These are phyloP conservation scores for Liparis tanakae DNA, from an alignment of 2,797 vertebrate species.

Conservation along the genomic window DNA sequence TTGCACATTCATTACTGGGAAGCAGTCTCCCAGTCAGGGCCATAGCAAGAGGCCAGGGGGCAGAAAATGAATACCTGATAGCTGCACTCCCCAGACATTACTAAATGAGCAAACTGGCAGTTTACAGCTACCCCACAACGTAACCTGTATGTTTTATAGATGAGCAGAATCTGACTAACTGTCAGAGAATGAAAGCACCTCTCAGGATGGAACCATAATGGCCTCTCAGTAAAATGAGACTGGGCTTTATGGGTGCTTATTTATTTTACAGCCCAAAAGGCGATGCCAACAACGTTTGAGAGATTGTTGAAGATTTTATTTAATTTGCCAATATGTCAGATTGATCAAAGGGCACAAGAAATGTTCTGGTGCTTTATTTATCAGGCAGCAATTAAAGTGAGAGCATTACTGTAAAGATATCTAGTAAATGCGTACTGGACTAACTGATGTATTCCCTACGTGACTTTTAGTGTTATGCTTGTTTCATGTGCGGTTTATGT, in stretches of 20 bases:
- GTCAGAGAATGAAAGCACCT: slow-evolving; percentile 75
- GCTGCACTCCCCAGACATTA: slow-evolving; percentile 77
- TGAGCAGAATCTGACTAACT: slow-evolving; percentile 76
- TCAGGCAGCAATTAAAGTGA: slow-evolving; percentile 70
- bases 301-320: slow-evolving; percentile 75
- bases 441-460: slow-evolving; percentile 51
- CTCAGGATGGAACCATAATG: slow-evolving; percentile 71
- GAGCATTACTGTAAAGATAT: slow-evolving; percentile 60
- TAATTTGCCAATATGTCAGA: slow-evolving; percentile 72
- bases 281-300: slow-evolving; percentile 61
- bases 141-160: slow-evolving; percentile 83
- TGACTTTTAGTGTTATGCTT: slow-evolving; percentile 47
- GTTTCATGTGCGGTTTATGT: slow-evolving; percentile 52
- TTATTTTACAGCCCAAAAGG: slow-evolving; percentile 71
- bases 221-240: slow-evolving; percentile 78
- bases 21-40: slow-evolving; percentile 66
- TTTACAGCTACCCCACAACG: slow-evolving; percentile 78
- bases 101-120: slow-evolving; percentile 82
- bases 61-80: slow-evolving; percentile 78
- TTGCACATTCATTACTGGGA: slow-evolving; percentile 73
- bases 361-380: slow-evolving; percentile 67
- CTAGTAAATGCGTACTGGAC: slow-evolving; percentile 63
- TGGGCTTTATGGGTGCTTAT: slow-evolving; percentile 77
- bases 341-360: slow-evolving; percentile 63
- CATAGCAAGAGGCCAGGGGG: slow-evolving; percentile 61